These are phyloP conservation scores for Phoebastria nigripes DNA, from an alignment of 2,797 vertebrate species.

Conservation along the genomic window DNA sequence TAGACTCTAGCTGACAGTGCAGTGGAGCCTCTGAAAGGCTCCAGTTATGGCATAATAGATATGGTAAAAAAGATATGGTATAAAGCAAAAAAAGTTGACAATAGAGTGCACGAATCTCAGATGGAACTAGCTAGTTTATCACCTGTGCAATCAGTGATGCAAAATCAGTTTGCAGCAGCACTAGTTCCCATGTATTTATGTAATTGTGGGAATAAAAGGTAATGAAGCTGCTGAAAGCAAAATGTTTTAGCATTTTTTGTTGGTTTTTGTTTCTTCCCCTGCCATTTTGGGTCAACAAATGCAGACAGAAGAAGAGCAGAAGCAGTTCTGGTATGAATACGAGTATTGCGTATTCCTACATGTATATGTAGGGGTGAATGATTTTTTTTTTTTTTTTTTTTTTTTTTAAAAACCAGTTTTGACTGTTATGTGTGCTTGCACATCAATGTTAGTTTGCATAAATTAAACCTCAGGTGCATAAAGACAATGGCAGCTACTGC, in stretches of 20 bases:
- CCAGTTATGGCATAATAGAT: neutral
- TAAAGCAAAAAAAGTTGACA: neutral
- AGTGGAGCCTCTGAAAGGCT: neutral
- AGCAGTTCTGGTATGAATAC: neutral
- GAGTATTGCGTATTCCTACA: neutral
- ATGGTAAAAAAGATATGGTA: accelerated
- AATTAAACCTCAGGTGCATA: neutral
- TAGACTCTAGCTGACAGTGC: neutral
- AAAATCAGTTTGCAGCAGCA: neutral
- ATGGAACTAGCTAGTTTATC: neutral
- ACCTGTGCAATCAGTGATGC: neutral
- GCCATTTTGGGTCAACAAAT: neutral
- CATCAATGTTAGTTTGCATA: neutral
- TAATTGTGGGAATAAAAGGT: neutral
- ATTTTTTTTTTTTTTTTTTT: neutral
- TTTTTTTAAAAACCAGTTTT: neutral
- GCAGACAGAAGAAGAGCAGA: neutral
- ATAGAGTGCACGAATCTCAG: neutral
- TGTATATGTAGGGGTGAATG: neutral
- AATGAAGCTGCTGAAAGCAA: neutral
- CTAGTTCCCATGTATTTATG: neutral
- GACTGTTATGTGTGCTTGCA: neutral
- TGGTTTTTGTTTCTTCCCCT: neutral
- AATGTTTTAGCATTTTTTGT: neutral
- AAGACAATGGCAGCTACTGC: neutral